Base-by-base conservation (phyloP, 2,797 vertebrate species). In the Girardinus metallicus region DNA sequence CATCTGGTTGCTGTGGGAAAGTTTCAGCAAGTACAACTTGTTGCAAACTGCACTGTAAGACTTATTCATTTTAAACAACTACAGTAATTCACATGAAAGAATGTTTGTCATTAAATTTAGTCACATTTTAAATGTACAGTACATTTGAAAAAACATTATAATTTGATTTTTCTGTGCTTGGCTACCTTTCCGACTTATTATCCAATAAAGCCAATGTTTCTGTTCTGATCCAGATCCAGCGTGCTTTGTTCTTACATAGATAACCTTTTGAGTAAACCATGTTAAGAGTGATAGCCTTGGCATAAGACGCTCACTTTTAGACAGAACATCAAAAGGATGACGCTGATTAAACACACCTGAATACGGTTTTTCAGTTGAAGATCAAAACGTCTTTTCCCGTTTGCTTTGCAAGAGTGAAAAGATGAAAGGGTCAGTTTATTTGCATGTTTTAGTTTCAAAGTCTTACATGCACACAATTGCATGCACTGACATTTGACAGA, bases 1-100 rank as follows among this genome's bases (percentile, higher is more conserved):
- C 62, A 80, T 86, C 76, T 81, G 62, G 72, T 85, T 80, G 77
- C 57, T 78, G 72, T 90, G 86, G 84, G 87, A 89, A 88, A 81
- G 57, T 55, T 74, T 46, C 73, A 75, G 26, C 12, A 71, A 80
- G 18, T 29, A 43, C 1, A 77, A 81, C 39, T 73, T 75, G 16
- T 21, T n/a, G 18, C 21, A 68, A 18, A 68, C 64, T 68, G 36
- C n/a, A 26, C 64, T 26, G 34, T 68, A 11, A 41, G 21, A 26
- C 36, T 41, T 68, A 23, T 31, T 34, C 16, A 47, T 57, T 43
- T 1, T 34, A 47, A 60, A 60, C 31, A 21, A 62, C 16, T 34
- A 23, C 23, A 53, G 49, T 55, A 55, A 74, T 13, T 74, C 31
- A 74, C 73, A 34, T 34, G 29, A 31, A 47, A 31, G 13, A 7